phyloP scores from a whole-genome alignment of 2,113 vertebrate genomes.

The Willisornis vidua region DNA sequence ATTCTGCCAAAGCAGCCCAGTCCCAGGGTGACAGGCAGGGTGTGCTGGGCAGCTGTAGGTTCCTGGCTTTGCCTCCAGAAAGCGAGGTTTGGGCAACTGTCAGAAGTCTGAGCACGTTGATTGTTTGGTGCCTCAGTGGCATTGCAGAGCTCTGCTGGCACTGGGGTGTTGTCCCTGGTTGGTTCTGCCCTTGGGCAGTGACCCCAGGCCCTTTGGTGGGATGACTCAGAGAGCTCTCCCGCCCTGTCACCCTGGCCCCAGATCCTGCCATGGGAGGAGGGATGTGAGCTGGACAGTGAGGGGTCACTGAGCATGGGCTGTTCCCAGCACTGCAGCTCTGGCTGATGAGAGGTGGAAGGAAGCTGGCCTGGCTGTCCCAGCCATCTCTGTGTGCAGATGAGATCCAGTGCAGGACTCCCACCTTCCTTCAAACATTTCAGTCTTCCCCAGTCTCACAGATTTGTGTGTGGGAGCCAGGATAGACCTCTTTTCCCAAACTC shows the following conservation, averaged over 20 bases:
- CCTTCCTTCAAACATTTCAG: neutral
- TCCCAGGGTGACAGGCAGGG: neutral
- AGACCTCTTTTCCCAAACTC: neutral
- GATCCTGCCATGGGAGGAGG: neutral
- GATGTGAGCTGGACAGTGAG: neutral
- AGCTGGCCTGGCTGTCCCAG: neutral
- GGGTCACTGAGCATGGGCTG: neutral
- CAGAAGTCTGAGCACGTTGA: neutral
- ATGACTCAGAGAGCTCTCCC: fast-evolving
- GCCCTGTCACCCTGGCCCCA: neutral
- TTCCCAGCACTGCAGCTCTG: fast-evolving
- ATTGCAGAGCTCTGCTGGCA: neutral
- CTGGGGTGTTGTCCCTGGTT: neutral
- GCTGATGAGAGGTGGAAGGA: neutral
- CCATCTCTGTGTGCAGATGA: neutral
- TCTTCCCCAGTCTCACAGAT: neutral
- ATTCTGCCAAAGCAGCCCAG: neutral
- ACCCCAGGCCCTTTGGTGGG: fast-evolving
- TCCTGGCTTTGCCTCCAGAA: neutral
- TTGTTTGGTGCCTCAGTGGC: neutral
- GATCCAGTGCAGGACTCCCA: neutral
- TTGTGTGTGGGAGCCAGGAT: neutral
- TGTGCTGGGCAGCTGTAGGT: neutral
- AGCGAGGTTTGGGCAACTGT: neutral
- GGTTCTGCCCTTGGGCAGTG: neutral